Percentiles rank a stretch among this genome's conserved stretches.
These are phyloP conservation scores for Xylophagus ater DNA, from an alignment of 2,888 invertebrate genomes.

Conservation along the genomic window DNA sequence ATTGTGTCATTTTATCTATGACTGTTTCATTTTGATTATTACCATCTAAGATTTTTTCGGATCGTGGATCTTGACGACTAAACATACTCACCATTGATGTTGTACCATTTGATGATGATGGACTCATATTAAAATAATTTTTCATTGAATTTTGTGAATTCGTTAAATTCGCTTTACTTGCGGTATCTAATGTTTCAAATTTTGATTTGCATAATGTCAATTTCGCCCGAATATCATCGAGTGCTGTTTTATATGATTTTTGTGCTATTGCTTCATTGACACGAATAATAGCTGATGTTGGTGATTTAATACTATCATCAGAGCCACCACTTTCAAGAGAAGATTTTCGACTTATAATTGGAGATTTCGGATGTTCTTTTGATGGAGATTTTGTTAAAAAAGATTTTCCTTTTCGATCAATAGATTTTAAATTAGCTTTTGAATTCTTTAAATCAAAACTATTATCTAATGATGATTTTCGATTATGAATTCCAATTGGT, in stretches of 20 bases:
- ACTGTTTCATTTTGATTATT: constrained; percentile 7
- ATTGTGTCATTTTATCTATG: constrained; percentile 21
- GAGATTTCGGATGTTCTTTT: constrained; percentile 1
- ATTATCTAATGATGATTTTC: constrained; percentile 8
- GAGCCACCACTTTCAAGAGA: constrained; percentile 12
- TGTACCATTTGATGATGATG: neutral
- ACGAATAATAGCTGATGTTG: constrained; percentile 17
- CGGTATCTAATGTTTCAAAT: constrained; percentile 34
- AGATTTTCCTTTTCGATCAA: neutral
- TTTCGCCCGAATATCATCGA: constrained; percentile 35
- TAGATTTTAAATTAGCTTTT: neutral
- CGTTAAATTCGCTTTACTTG: constrained; percentile 30
- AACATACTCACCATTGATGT: constrained; percentile 13
- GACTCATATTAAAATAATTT: constrained; percentile 28
- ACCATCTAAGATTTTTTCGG: constrained; percentile 1
- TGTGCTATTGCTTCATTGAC: constrained; percentile 24
- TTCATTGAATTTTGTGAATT: constrained; percentile 34
- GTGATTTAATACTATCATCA: constrained; percentile 7
- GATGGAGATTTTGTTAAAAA: neutral
- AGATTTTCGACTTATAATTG: constrained; percentile 12
- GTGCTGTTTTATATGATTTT: constrained; percentile 30
- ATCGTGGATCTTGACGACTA: constrained; percentile 7
- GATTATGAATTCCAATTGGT: constrained; percentile 5
- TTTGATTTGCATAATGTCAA: constrained; percentile 35
- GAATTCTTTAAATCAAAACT: neutral